Base-by-base conservation (phyloP, 2,888 invertebrate species). In the Drosophila suboccidentalis region DNA sequence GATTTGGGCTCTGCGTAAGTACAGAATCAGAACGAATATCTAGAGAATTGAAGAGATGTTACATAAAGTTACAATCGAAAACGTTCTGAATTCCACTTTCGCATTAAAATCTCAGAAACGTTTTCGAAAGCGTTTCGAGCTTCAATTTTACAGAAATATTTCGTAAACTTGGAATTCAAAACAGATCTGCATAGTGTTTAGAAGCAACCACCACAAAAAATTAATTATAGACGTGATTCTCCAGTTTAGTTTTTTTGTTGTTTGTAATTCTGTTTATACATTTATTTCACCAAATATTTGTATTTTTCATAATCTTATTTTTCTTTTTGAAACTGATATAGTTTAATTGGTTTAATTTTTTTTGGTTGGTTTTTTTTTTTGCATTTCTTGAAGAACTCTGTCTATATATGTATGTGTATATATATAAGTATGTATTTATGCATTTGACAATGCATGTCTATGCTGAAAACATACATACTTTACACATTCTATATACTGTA, bases 271-370 rank as follows among this genome's bases (percentile, higher is more conserved):
- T 80, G 80, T 91, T 91, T 91, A 90, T 91, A 91, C 91, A 91
- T 91, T 91, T 91, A 91, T 91, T 91, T 91, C 91, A 90, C 87
- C 90, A 91, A 90, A 89, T 88, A 82, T 77, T 61, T 57, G 57
- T 66, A 26, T 68, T 54, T n/a, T 43, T 69, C 58, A 58, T 71
- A 55, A 55, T 63, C 62, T 64, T 54, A 41, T 61, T 57, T 71
- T 57, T 71, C 64, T 67, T 67, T 86, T 87, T 71, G 85, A 89
- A 89, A 84, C 87, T 85, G 89, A 85, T 89, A 89, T 85, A 81
- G 65, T 84, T 87, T 36, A 84, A 84, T 83, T 89, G 78, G 66
- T 61, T 80, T 64, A 32, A 41, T 49, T 26, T 26, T 19, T 49
- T 47, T 17, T 50, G 62, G 49, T 15, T 61, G 50, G 59, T 47